Evolutionary conservation across 2,113 vertebrate species (phyloP), one percentile per base, ranked within the genome.

Genomic region (Peromyscus maniculatus): DNA sequence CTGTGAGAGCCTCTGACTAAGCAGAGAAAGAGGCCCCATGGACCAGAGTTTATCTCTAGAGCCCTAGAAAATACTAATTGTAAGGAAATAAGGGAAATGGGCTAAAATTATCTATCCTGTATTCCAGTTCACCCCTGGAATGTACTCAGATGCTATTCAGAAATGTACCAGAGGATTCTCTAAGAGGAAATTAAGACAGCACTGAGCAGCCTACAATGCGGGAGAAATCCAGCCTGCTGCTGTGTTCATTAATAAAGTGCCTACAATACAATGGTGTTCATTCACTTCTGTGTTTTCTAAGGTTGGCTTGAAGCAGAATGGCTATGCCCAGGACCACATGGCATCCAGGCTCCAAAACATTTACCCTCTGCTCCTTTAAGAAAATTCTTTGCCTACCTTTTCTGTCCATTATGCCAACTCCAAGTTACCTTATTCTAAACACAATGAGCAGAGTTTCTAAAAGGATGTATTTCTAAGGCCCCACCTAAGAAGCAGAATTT

Each of bases 121-220:
- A n/a, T 10, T 36, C 72, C 22, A 78, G 75, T 31, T 24, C 49
- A 89, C 15, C 49, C 9, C 24, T 95, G 7, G n/a, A 64, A 43
- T 75, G 3, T 55, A 62, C 5, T 92, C 69, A 89, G 43, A 87
- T 16, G 21, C 15, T 64, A 57, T 75, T 43, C 71, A 80, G 43
- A 31, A 55, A 96, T 62, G 21, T 67, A 88, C 0, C 1, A 33
- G 84, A 91, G n/a, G 19, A 36, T 69, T 95, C 15, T 9, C 87
- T 8, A 71, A 74, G n/a, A 96, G 71, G 84, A 93, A 79, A 94
- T 87, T 74, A 75, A 77, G 46, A 46, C 12, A 89, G 22, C n/a
- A 92, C 31, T 10, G 1, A 13, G 21, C 28, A 5, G 28, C 16
- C 77, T 91, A 57, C 49, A 55, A 5, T 22, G 39, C 24, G 55